phyloP scores from a whole-genome alignment of 2,888 invertebrate genomes.

The Eupithecia dodoneata region DNA sequence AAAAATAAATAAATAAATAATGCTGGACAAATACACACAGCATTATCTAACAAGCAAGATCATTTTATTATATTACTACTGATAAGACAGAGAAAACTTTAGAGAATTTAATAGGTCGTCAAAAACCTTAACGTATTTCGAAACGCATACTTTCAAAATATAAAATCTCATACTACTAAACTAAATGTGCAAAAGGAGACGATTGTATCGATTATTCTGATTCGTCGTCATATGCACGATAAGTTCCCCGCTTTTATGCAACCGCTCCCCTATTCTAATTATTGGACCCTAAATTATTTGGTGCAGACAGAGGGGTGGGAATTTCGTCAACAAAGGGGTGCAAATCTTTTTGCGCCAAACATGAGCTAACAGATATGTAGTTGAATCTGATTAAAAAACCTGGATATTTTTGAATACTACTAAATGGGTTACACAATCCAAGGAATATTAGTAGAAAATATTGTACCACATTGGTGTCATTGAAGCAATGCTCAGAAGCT shows the following conservation, averaged over 20 bases:
- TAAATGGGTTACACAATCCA: too few relatives aligned
- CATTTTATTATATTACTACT: background rate
- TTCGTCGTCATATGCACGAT: constrained; percentile 22
- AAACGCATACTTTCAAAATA: background rate
- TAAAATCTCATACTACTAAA: background rate
- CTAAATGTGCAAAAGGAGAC: constrained; percentile 15
- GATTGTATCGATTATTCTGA: constrained; percentile 31
- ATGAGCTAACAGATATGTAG: background rate
- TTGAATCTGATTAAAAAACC: too few relatives aligned
- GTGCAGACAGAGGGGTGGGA: constrained; percentile 31
- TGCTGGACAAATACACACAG: too few relatives aligned
- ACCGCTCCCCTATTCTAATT: constrained; percentile 33
- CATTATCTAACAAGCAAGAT: too few relatives aligned
- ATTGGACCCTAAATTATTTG: constrained; percentile 35
- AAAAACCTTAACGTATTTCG: too few relatives aligned
- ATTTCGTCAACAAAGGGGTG: constrained; percentile 30
- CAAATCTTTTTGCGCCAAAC: constrained; percentile 9
- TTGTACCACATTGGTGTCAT: too few relatives aligned
- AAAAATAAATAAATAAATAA: too few relatives aligned
- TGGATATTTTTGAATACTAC: too few relatives aligned
- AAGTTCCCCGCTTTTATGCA: constrained; percentile 24
- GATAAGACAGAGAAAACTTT: background rate
- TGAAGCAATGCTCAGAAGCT: too few relatives aligned
- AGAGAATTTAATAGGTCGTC: background rate
- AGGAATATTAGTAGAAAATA: too few relatives aligned